These are phyloP conservation scores for Tokudaia tokunoshimensis DNA, from an alignment of 2,797 vertebrate species.

Conservation along the genomic window DNA sequence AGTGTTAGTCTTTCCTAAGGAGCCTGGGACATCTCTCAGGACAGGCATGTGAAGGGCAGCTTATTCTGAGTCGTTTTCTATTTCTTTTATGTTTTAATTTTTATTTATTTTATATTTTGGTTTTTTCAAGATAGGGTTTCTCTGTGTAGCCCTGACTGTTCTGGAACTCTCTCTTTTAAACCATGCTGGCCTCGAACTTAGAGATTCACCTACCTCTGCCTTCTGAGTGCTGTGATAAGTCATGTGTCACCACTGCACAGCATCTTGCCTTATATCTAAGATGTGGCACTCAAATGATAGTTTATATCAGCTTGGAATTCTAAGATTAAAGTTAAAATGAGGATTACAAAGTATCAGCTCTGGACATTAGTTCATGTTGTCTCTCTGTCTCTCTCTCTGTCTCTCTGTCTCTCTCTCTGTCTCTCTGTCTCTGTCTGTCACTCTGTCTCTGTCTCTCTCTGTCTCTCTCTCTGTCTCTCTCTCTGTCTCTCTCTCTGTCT, in stretches of 20 bases:
- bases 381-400: background rate
- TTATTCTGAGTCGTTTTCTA: conserved; percentile 82
- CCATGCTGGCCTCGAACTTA: background rate
- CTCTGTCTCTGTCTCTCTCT: background rate
- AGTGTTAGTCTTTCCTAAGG: conserved; percentile 66
- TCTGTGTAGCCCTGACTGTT: background rate
- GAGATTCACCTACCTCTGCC: background rate
- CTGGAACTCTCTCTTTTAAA: background rate
- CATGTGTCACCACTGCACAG: background rate
- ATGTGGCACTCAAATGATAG: background rate
- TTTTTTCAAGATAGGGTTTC: background rate
- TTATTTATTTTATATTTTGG: background rate
- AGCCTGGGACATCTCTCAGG: conserved; percentile 85
- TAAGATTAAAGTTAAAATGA: conserved; percentile 28
- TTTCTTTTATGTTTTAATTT: background rate
- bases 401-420: background rate
- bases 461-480: background rate
- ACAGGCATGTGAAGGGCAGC: conserved; percentile 86
- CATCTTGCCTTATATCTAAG: conserved; percentile 77
- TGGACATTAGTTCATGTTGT: background rate
- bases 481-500: background rate
- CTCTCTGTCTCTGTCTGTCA: too few relatives aligned
- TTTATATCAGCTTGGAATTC: background rate
- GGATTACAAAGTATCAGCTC: background rate
- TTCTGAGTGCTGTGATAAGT: too few relatives aligned